These are phyloP conservation scores for Pontoporia blainvillei DNA, from an alignment of 2,113 vertebrate genomes.

Conservation along the genomic window DNA sequence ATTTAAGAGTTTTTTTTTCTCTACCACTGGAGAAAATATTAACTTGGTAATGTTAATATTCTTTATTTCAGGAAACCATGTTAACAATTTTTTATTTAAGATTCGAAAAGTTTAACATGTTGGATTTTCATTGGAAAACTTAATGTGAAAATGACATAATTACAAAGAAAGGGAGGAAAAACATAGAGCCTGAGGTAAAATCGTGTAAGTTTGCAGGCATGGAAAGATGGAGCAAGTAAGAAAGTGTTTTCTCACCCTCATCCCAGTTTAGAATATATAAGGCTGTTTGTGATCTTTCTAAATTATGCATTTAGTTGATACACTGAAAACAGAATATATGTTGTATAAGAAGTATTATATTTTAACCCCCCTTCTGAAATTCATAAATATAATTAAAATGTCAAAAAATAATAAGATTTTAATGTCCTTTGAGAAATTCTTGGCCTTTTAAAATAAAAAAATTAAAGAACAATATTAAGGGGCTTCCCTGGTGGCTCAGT, in stretches of 20 bases:
- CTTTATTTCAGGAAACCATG: conserved; percentile 20
- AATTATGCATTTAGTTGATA: not conserved
- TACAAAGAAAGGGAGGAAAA: not conserved
- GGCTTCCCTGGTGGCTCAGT: no score
- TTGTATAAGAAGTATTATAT: not conserved
- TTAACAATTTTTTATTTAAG: not conserved
- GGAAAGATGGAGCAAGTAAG: not conserved
- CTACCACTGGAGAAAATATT: not conserved
- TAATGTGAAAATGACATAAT: not conserved
- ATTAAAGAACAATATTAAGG: not conserved
- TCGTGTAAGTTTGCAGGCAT: not conserved
- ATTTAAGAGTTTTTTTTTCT: not conserved
- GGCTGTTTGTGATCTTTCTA: not conserved
- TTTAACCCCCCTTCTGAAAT: not conserved
- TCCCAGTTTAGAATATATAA: not conserved
- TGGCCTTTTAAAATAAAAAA: conserved; percentile 8
- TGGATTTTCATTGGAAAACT: not conserved
- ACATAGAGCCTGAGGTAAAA: not conserved
- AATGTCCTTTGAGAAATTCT: not conserved
- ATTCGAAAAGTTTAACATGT: not conserved
- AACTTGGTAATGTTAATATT: not conserved
- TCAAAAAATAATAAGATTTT: not conserved
- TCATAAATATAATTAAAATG: conserved; percentile 22
- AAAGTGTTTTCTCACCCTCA: not conserved
- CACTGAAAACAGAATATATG: not conserved